Evolutionary conservation across 2,113 vertebrate genomes (phyloP).

Genomic region (Archocentrus centrarchus): DNA sequence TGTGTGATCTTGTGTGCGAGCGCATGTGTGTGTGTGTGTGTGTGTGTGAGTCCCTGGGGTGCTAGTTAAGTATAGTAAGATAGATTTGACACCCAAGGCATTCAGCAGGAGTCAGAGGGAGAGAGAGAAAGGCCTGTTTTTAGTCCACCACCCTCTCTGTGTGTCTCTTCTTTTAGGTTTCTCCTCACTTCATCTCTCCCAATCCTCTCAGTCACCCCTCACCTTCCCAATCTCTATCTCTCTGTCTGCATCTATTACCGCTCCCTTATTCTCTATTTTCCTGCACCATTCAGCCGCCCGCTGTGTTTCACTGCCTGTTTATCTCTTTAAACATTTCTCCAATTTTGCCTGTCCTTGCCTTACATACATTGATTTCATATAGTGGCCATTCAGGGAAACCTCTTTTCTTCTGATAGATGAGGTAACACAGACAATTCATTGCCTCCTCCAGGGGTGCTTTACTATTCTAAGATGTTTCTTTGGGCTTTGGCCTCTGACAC

Average conservation of each 20-base stretch:
- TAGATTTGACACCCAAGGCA: constrained; percentile 69
- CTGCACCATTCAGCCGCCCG: neutral
- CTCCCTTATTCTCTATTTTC: constrained; percentile 32
- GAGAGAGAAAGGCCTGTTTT: constrained; percentile 49
- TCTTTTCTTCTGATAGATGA: constrained; percentile 3
- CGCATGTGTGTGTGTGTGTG: neutral
- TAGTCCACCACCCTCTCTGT: neutral
- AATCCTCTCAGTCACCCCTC: constrained; percentile 8
- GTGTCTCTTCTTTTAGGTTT: neutral
- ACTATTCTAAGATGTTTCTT: constrained; percentile 1
- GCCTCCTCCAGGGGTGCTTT: neutral
- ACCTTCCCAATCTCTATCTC: constrained; percentile 32
- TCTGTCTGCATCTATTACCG: constrained; percentile 34
- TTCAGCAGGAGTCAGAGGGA: constrained; percentile 40
- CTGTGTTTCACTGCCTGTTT: constrained; percentile 18
- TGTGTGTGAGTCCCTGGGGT: constrained; percentile 40
- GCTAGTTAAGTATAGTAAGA: constrained; percentile 74
- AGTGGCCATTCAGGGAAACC: neutral
- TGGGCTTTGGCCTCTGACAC: constrained; percentile 38
- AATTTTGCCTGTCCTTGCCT: constrained; percentile 4
- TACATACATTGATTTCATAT: constrained; percentile 24
- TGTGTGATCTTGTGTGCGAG: constrained; percentile 1
- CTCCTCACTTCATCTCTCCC: constrained; percentile 4
- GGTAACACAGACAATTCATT: constrained; percentile 29
- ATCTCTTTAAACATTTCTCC: constrained; percentile 3